Evolutionary conservation across 2,888 invertebrate genomes (phyloP).

Genomic region (Agrotis ipsilon): DNA sequence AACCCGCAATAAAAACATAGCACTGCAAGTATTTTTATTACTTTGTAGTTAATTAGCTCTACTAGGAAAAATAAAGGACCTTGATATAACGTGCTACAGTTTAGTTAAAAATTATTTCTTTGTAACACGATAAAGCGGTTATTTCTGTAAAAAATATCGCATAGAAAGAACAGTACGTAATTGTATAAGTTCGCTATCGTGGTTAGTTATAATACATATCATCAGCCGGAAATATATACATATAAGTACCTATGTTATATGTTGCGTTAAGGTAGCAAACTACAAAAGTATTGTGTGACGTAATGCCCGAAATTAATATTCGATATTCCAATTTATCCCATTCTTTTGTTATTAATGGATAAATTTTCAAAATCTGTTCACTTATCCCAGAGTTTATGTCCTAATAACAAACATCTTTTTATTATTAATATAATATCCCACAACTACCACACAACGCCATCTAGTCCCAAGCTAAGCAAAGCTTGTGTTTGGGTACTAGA

Average conservation of each 20-base stretch:
- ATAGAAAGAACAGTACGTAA: constrained; percentile 13
- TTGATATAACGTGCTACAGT: constrained; percentile 1
- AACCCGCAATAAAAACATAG: background rate
- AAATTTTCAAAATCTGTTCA: no score
- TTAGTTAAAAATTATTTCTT: constrained; percentile 39
- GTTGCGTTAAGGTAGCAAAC: background rate
- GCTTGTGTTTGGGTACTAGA: no score
- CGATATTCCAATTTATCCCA: no score
- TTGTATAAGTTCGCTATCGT: constrained; percentile 18
- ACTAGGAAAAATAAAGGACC: constrained; percentile 20
- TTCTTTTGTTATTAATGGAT: no score
- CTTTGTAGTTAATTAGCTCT: constrained; percentile 4
- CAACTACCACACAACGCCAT: no score
- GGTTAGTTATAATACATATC: background rate
- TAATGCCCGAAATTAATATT: background rate
- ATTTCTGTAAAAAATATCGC: constrained; percentile 8
- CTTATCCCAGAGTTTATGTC: no score
- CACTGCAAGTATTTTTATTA: constrained; percentile 12
- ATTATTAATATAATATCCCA: no score
- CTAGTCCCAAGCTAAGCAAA: no score
- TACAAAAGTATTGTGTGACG: background rate
- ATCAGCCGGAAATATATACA: constrained; percentile 1
- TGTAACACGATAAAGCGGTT: constrained; percentile 7
- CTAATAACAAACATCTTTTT: no score
- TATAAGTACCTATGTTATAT: background rate